Percentiles rank a stretch among this genome's conserved stretches.
phyloP scores from a whole-genome alignment of 1,140 invertebrate genomes.

The Pachyrhynchus sulphureomaculatus region DNA sequence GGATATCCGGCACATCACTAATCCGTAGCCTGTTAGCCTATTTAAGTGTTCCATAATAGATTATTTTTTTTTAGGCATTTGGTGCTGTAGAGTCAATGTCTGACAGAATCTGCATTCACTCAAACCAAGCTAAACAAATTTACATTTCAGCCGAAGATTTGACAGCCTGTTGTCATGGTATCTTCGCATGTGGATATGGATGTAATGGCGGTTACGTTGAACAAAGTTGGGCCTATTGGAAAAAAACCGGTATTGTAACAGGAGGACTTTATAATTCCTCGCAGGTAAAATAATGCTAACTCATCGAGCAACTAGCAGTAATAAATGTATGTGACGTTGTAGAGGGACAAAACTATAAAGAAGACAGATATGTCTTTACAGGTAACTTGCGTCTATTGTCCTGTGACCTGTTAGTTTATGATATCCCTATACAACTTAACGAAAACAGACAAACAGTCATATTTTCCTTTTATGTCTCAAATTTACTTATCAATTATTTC shows the following conservation, averaged over 20 bases:
- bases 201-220: conserved; percentile 64
- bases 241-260: conserved; percentile 62
- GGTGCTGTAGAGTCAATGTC: conserved; percentile 68
- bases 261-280: conserved; percentile 61
- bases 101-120: conserved; percentile 68
- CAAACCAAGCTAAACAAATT: conserved; percentile 56
- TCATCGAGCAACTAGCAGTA: too few species aligned
- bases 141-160: conserved; percentile 65
- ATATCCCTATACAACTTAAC: too few species aligned
- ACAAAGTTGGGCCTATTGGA: conserved; percentile 64
- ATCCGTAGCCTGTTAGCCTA: background rate
- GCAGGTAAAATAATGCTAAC: too few species aligned
- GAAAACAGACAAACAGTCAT: too few species aligned
- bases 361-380: too few species aligned
- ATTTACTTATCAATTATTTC: too few species aligned
- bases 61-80: conserved; percentile 59
- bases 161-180: conserved; percentile 54
- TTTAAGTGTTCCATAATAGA: background rate
- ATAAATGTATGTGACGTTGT: too few species aligned
- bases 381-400: too few species aligned
- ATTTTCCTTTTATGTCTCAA: too few species aligned
- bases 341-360: too few species aligned
- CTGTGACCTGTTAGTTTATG: too few species aligned
- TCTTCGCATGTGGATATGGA: conserved; percentile 58
- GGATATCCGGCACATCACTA: background rate